phyloP scores from a whole-genome alignment of 2,113 vertebrate genomes.

The Hemiprocne comata region DNA sequence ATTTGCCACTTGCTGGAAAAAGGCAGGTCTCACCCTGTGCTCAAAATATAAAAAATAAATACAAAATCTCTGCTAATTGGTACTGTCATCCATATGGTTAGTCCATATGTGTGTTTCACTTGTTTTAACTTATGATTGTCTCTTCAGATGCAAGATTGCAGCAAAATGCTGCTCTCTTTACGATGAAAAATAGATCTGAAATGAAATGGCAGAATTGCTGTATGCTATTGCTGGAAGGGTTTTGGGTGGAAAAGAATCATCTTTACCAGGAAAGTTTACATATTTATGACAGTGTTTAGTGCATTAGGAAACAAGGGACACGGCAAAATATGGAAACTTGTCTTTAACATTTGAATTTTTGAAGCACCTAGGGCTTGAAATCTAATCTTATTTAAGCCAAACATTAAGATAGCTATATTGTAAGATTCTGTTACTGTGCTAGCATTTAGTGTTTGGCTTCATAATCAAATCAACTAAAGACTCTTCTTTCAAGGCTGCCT shows the following conservation, averaged over 20 bases:
- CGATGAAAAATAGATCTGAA: neutral
- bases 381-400: neutral
- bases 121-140: conserved; percentile 43
- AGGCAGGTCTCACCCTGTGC: conserved; percentile 54
- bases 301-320: neutral
- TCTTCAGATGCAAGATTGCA: conserved; percentile 9
- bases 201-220: neutral
- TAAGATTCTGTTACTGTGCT: neutral
- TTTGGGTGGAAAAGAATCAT: neutral
- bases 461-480: conserved; percentile 12
- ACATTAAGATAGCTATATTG: neutral
- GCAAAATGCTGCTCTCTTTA: neutral
- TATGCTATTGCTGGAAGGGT: neutral
- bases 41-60: conserved; percentile 36
- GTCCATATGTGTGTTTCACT: neutral
- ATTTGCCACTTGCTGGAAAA: conserved; percentile 67
- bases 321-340: neutral
- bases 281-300: neutral
- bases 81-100: conserved; percentile 40
- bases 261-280: neutral
- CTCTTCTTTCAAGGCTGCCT: neutral
- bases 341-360: neutral
- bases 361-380: neutral
- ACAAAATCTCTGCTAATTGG: conserved; percentile 35
- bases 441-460: neutral